Evolutionary conservation across 2,797 vertebrate species (phyloP), one percentile per base, ranked within the genome.

Genomic region (Geotrypetes seraphini): DNA sequence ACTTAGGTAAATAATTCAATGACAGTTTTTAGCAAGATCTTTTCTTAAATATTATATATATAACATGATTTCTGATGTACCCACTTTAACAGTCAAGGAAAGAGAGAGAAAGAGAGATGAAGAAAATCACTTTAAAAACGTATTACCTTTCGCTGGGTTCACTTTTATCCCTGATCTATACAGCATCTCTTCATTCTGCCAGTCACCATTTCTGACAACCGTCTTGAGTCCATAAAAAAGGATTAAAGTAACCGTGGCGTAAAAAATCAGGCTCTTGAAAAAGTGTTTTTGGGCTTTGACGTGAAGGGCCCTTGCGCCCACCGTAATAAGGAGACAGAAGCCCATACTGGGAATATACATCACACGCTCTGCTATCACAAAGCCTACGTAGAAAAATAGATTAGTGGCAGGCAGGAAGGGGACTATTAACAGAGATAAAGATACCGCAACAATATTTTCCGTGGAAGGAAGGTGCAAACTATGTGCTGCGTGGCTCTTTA

Each of bases 301-400:
- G 51, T 87, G 87, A 55, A 97, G 81, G 37, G 88, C 83, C 62
- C 96, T 84, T 71, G 88, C 61, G 39, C 90, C 94, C 53, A 89
- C 85, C 3, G 94, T 88, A 52, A 97, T 75, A 69, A 99, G 81
- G 63, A 99, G 81, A 75, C 94, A 97, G 60, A 96, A 99, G 69
- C 96, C 96, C 95, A 98, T 99, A 71, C 96, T 99, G 53, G 96
- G 96, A 63, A 99, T 93, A 86, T 99, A 99, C 26, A 99, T 85
- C 6, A 99, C 91, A 66, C 96, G 80, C 82, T 99, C 96, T 34
- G 96, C 96, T 57, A 99, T 91, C 63, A 99, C 96, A 69, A 99
- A 99, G 26, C 96, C 96, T 4, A 99, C 95, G 17, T 99, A 99
- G 74, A 99, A 98, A 84, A 99, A 97, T 25, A 98, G 57, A 75